phyloP scores from a whole-genome alignment of 2,888 invertebrate species.

The Ceramica pisi region DNA sequence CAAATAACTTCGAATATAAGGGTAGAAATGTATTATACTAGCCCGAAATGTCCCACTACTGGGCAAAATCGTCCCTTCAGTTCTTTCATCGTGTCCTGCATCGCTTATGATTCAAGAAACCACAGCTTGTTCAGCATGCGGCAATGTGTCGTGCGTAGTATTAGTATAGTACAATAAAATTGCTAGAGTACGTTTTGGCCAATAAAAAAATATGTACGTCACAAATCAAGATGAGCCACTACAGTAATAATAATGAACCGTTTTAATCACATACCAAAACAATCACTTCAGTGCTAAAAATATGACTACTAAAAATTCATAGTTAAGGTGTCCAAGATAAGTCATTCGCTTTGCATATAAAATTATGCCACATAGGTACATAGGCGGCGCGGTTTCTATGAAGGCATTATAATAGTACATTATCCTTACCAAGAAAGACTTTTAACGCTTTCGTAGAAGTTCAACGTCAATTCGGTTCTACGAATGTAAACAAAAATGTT shows the following conservation, averaged over 20 bases:
- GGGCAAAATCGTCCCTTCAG: neutral
- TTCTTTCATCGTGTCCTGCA: neutral
- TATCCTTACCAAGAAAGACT: slow-evolving; percentile 42
- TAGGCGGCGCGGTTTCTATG: slow-evolving; percentile 27
- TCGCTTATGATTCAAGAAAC: too few relatives aligned
- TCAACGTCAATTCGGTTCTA: neutral
- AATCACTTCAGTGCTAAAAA: slow-evolving; percentile 39
- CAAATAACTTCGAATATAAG: too few relatives aligned
- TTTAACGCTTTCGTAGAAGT: slow-evolving; percentile 52
- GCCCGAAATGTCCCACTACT: neutral
- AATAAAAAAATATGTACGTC: neutral
- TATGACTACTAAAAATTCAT: slow-evolving; percentile 37
- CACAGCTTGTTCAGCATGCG: neutral
- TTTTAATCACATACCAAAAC: slow-evolving; percentile 34
- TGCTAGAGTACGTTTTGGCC: neutral
- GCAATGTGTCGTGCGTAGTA: neutral
- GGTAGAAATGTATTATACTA: neutral
- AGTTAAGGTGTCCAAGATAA: slow-evolving; percentile 25
- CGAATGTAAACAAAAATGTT: slow-evolving; percentile 16
- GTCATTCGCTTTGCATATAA: slow-evolving; percentile 57
- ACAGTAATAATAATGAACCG: neutral
- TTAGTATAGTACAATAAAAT: neutral
- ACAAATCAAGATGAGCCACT: neutral
- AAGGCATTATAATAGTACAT: slow-evolving; percentile 33
- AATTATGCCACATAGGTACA: slow-evolving; percentile 22